Evolutionary conservation across 2,797 vertebrate genomes (phyloP), one percentile per base, ranked within the genome.

Genomic region (Micromesistius poutassou): DNA sequence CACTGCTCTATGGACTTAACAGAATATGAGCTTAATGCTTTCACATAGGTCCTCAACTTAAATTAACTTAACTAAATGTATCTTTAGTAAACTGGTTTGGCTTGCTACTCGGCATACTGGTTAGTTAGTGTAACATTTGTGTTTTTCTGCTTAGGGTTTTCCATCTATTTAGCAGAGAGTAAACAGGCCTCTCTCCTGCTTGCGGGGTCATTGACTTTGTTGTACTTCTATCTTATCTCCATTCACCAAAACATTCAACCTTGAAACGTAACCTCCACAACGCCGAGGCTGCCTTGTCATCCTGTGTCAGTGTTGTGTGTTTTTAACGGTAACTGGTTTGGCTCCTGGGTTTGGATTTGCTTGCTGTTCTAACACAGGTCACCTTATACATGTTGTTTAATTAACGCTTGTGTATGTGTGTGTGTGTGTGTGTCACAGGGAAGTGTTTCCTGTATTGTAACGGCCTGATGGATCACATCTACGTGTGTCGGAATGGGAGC

Each of bases 361-460:
- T 10, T 30, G 28, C 28, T 71, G 5, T 66, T 66, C n/a, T 31
- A 71, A 71, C 6, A 16, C 13, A 2, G 30, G 31, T 30, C 2
- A 36, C 50, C 50, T 31, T n/a, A 9, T n/a, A 2, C 14, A 33
- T 42, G 1, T 30, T 0, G 28, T 40, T 76, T 33, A 30, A 46
- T 28, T 84, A 62, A 79, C 30, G 1, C 0, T 36, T 2, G 10
- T 73, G n/a, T 16, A 2, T 81, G 0, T n/a, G 3, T 73, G n/a
- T 16, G 7, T 81, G 0, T n/a, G 3, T 62, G 16, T 75, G 10
- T 74, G 28, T 82, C 80, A 19, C 93, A 98, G 97, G 97, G 96
- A 98, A 96, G 86, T 98, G 98, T 78, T 96, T 98, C 86, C 90
- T 99, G 5, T 98, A 98, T 88, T 99, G 98, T 93, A 98, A 95